Base-by-base conservation (phyloP, 2,888 invertebrate genomes). In the Drosophila suboccidentalis region DNA sequence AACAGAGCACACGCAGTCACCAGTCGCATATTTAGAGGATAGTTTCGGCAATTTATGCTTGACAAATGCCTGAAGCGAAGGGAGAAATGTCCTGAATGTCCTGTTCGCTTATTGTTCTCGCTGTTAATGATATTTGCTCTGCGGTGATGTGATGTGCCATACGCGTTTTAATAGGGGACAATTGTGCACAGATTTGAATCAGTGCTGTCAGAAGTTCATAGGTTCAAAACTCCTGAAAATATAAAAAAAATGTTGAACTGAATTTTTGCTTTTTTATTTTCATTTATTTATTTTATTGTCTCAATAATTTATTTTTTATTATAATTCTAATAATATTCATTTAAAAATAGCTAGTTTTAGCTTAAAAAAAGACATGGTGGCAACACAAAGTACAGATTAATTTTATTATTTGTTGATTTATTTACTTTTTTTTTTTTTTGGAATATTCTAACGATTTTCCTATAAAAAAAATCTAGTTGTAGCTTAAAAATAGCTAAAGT, bases 21-120 rank as follows among this genome's bases (percentile, higher is more conserved):
- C 69, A 15, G 6, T 39, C 15, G 39, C 15, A n/a, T 39, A 50
- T 17, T 53, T 68, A 29, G 46, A 19, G 32, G 51, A 63, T 34
- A 63, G 63, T 63, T 57, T 53, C 55, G 57, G 53, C 17, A 57
- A 61, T 64, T 64, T 58, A 60, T 69, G 55, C 55, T 32, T n/a
- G 19, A 41, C 55, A 73, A 53, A 39, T 10, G 57, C 32, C 26
- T 39, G 2, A n/a, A 36, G 15, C 15, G 6, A 1, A 9, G 13
- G 4, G 19, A 4, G 49, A 13, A 11, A n/a, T 47, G 15, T 63
- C 26, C 63, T 53, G 57, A 17, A 61, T 5, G 15, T 59, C n/a
- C 34, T 55, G 34, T 47, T 34, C 32, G 10, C 32, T 34, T 44
- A 26, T 55, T 41, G 9, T 41, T 19, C 19, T 43, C 26, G 47